phyloP scores from a whole-genome alignment of 2,113 vertebrate genomes.

The Trogon surrucura region DNA sequence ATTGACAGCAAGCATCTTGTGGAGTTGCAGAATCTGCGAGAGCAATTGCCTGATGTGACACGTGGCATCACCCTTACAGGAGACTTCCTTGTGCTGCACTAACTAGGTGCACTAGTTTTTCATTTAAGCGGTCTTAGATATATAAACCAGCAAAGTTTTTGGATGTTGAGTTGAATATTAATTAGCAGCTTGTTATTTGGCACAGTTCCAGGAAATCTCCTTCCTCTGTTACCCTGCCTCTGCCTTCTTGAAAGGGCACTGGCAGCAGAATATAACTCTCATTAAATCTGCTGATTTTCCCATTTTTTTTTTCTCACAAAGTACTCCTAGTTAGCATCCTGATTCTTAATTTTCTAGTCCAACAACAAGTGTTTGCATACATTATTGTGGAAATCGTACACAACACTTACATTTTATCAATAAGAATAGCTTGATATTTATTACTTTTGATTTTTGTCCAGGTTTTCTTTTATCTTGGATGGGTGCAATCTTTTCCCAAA shows the following conservation, averaged over 20 bases:
- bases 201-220: neutral
- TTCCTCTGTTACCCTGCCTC: neutral
- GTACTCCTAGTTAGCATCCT: neutral
- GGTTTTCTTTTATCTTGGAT: neutral
- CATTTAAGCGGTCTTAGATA: neutral
- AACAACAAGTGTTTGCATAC: neutral
- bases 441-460: neutral
- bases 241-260: neutral
- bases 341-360: neutral
- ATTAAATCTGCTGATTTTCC: neutral
- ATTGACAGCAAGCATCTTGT: neutral
- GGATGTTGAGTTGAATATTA: neutral
- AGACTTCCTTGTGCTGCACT: neutral
- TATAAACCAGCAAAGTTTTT: neutral
- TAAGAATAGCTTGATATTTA: neutral
- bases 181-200: neutral
- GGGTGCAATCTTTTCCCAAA: neutral
- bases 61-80: accelerated
- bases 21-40: neutral
- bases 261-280: neutral
- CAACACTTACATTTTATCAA: neutral
- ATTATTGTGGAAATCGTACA: neutral
- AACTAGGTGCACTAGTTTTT: neutral
- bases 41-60: neutral
- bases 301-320: neutral